Conservation (phyloP, 2,797 vertebrate genomes). For the Melanotaenia maccullochi region DNA sequence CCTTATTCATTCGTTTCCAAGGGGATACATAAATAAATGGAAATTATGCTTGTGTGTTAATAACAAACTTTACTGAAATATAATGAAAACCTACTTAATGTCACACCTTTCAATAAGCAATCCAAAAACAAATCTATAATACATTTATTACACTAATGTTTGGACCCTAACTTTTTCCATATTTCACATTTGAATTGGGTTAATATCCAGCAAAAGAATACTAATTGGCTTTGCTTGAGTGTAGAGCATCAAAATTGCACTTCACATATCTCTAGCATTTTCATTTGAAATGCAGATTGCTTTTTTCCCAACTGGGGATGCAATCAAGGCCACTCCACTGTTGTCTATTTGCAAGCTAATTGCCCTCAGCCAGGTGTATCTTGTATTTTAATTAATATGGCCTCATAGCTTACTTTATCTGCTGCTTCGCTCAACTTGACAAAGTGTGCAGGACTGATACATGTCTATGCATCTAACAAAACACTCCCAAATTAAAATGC, state of each 20-base stretch:
- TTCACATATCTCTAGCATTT: conserved; percentile 25
- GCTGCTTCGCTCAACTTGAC: not conserved
- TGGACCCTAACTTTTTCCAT: too few species aligned
- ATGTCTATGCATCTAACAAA: not conserved
- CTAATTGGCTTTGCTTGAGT: not conserved
- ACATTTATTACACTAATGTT: too few species aligned
- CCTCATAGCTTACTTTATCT: conserved; percentile 4
- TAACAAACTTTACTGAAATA: too few species aligned
- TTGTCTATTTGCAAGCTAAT: conserved; percentile 9
- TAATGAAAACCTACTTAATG: too few species aligned
- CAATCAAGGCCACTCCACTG: conserved; percentile 29
- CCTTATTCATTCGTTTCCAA: too few species aligned
- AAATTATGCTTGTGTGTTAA: too few species aligned
- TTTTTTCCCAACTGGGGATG: not conserved
- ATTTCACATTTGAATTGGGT: too few species aligned
- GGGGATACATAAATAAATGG: too few species aligned
- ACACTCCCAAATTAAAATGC: not conserved
- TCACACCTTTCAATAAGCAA: too few species aligned
- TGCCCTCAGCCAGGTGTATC: conserved; percentile 14
- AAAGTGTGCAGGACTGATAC: not conserved
- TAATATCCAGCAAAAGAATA: too few species aligned
- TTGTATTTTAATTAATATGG: conserved; percentile 29
- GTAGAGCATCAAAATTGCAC: conserved; percentile 23
- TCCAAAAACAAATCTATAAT: too few species aligned
- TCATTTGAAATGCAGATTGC: conserved; percentile 37